Evolutionary conservation across 2,113 vertebrate genomes (phyloP).

Genomic region (Lontra canadensis): DNA sequence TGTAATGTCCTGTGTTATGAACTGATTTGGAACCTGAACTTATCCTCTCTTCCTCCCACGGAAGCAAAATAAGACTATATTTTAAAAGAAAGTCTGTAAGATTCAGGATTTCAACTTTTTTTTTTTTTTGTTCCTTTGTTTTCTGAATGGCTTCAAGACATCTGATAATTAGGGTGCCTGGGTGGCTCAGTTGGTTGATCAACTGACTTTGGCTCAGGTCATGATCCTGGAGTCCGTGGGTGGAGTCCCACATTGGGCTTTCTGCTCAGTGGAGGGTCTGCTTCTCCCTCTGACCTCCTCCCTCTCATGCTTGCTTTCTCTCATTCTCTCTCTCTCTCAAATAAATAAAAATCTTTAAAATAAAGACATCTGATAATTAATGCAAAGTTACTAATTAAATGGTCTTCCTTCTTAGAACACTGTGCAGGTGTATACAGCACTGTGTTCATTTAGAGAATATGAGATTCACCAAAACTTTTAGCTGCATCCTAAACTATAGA

Average conservation of each 20-base stretch:
- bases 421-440: background rate
- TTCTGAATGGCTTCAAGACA: slow-evolving; percentile 44
- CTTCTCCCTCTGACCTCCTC: too few species aligned
- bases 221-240: too few species aligned
- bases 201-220: too few species aligned
- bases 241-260: too few species aligned
- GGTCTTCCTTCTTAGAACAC: background rate
- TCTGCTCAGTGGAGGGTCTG: too few species aligned
- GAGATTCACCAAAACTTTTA: slow-evolving; percentile 36
- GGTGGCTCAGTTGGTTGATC: too few species aligned
- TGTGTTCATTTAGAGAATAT: slow-evolving; percentile 25
- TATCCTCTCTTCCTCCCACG: background rate
- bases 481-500: background rate
- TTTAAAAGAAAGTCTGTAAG: slow-evolving; percentile 10
- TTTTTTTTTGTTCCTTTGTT: background rate
- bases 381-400: slow-evolving; percentile 51
- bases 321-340: too few species aligned
- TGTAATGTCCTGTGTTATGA: slow-evolving; percentile 7
- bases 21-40: slow-evolving; percentile 7
- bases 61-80: slow-evolving; percentile 37
- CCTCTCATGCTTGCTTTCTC: too few species aligned
- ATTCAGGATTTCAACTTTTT: background rate
- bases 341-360: too few species aligned
- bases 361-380: slow-evolving; percentile 28
- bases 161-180: background rate